A percentile compares a stretch with the other conserved stretches of the same genome.
Evolutionary conservation across 2,113 vertebrate genomes (phyloP).

Genomic region (Cyprinodon brontotheroides): DNA sequence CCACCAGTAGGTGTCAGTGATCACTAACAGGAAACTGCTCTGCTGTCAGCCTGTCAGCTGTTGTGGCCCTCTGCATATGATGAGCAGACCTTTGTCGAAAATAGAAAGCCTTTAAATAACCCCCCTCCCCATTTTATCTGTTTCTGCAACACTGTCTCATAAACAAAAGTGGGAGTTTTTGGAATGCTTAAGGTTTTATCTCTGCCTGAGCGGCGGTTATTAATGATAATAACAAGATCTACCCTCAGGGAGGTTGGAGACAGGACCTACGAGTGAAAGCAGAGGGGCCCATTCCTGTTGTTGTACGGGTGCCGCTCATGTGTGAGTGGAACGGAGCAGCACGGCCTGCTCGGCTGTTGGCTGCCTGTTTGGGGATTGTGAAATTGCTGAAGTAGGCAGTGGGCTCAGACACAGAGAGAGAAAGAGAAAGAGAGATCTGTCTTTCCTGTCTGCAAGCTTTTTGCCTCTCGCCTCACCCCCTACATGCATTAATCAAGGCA

Average conservation of each 20-base stretch:
- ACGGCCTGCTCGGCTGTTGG: constrained; percentile 63
- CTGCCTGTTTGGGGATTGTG: constrained; percentile 73
- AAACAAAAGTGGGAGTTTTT: constrained; percentile 73
- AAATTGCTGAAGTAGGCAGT: constrained; percentile 83
- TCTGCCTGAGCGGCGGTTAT: constrained; percentile 65
- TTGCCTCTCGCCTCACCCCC: constrained; percentile 33
- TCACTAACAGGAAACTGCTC: constrained; percentile 13
- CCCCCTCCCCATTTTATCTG: constrained; percentile 70
- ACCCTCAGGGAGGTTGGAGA: constrained; percentile 71
- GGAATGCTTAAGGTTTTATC: constrained; percentile 81
- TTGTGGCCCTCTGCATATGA: constrained; percentile 35
- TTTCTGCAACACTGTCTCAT: constrained; percentile 75
- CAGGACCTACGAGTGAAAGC: constrained; percentile 70
- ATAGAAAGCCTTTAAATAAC: constrained; percentile 81
- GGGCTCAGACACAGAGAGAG: constrained; percentile 60
- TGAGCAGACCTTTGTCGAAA: constrained; percentile 73
- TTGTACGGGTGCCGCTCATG: constrained; percentile 66
- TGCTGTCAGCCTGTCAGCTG: constrained; percentile 33
- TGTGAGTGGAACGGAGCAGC: constrained; percentile 68
- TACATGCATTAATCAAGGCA: constrained; percentile 66
- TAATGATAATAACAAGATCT: constrained; percentile 76
- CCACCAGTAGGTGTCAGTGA: too few species aligned
- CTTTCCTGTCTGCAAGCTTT: constrained; percentile 77
- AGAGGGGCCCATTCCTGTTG: constrained; percentile 76
- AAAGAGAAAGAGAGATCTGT: constrained; percentile 58